Evolutionary conservation across 1,140 invertebrate species (phyloP).

Genomic region (Paramacrobiotus metropolitanus): DNA sequence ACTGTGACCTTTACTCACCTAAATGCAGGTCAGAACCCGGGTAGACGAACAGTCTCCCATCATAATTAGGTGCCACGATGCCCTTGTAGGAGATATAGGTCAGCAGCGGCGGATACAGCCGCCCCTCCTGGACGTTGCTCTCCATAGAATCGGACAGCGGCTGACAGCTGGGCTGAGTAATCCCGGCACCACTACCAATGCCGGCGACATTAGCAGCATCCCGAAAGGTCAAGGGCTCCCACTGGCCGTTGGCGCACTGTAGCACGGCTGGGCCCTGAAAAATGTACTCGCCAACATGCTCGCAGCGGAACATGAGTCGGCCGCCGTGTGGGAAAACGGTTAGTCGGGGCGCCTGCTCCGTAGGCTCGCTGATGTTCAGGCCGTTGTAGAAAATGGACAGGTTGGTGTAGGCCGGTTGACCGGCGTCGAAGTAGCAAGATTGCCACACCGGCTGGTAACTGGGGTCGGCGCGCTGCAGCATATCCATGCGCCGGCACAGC

Average conservation of each 20-base stretch:
- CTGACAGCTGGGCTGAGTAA: too few species aligned
- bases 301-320: background rate
- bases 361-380: background rate
- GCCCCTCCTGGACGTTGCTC: background rate
- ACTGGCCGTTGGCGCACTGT: background rate
- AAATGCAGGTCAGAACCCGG: background rate
- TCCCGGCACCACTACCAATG: too few species aligned
- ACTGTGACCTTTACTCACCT: background rate
- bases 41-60: background rate
- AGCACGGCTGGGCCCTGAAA: background rate
- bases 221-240: background rate
- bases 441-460: constrained; percentile 1
- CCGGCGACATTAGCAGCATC: background rate
- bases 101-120: background rate
- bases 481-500: background rate
- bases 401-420: background rate
- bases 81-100: background rate
- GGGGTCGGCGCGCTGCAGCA: background rate
- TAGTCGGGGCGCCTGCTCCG: background rate
- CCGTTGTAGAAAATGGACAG: background rate
- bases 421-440: background rate
- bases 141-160: too few species aligned
- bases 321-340: constrained; percentile 1
- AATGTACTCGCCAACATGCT: background rate
- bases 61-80: background rate